Percentiles rank a stretch among this genome's conserved stretches.
phyloP scores from a whole-genome alignment of 2,888 invertebrate genomes.

The Coremacera marginata region DNA sequence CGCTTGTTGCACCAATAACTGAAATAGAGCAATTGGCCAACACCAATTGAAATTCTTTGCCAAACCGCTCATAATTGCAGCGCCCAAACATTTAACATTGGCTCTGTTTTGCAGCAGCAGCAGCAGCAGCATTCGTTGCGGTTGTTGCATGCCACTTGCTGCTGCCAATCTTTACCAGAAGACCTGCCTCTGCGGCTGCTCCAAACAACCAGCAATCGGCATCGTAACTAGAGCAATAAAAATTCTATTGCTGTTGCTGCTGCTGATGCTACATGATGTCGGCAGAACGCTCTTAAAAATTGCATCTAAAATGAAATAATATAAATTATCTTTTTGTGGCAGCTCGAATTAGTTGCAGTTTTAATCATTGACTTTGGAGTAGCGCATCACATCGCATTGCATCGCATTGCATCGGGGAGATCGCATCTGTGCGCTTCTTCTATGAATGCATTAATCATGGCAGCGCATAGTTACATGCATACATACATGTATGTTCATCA shows the following conservation, averaged over 20 bases:
- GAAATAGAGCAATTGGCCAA: conserved; percentile 32
- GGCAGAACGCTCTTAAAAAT: conserved; percentile 7
- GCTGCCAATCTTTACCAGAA: background rate
- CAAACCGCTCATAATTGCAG: conserved; percentile 27
- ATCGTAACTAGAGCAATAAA: conserved; percentile 24
- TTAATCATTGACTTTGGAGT: conserved; percentile 26
- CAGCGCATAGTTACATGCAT: background rate
- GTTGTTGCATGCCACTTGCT: background rate
- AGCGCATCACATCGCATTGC: too few relatives aligned
- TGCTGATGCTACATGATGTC: background rate
- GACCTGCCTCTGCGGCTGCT: background rate
- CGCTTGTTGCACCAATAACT: conserved; percentile 1
- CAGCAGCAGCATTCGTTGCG: background rate
- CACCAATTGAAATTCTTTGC: conserved; percentile 12
- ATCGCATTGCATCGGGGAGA: background rate
- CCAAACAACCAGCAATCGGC: background rate
- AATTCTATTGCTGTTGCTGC: conserved; percentile 1
- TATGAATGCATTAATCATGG: background rate
- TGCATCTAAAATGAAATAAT: background rate
- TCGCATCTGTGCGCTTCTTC: background rate
- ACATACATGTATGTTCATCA: background rate
- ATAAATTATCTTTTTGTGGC: conserved; percentile 19
- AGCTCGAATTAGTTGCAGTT: conserved; percentile 30
- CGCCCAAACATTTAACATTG: conserved; percentile 35
- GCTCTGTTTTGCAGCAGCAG: conserved; percentile 11